Evolutionary conservation across 2,113 vertebrate species (phyloP), one percentile per base, ranked within the genome.

Genomic region (Poeciliopsis retropinna): DNA sequence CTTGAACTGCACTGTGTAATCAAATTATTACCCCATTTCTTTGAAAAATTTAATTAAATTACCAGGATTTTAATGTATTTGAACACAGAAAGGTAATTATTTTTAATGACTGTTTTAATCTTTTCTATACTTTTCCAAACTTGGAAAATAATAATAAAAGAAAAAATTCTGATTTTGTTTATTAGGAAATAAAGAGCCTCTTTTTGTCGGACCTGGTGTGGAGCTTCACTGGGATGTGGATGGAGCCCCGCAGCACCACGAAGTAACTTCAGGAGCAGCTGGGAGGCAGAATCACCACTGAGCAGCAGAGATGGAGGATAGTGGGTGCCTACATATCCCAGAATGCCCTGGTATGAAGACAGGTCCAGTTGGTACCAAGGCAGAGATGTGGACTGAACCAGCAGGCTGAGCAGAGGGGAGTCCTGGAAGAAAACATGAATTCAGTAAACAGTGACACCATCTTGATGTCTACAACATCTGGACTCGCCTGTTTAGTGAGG

Each of bases 321-420:
- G 84, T 99, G 97, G 78, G 94, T 98, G 89, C 90, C 96, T 64
- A 98, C 96, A 73, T 99, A 99, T 80, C 87, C 87, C 67, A 97
- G 92, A 84, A 98, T 93, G 67, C 96, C 96, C 75, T 97, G 94
- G 29, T 98, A 99, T 0, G 98, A 96, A 0, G 95, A 90, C 60
- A 94, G 88, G 86, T 96, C 96, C 89, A 99, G 93, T 3, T 97
- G 94, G 64, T 99, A 95, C 97, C 98, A 99, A 0, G 98, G 96
- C 54, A 99, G 93, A 44, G 96, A 96, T 72, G 93, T 94, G 60
- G 95, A 96, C 90, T 99, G 97, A 64, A 96, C 96, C 73, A 99
- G 93, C 3, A 99, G 96, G 84, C 88, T 96, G 70, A 97, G 90
- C 25, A 98, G 92, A 44, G 97, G 95, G 0, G 96, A 96, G 28